These are phyloP conservation scores for Drosophila simulans DNA, from an alignment of 1,140 invertebrate genomes.

Conservation along the genomic window DNA sequence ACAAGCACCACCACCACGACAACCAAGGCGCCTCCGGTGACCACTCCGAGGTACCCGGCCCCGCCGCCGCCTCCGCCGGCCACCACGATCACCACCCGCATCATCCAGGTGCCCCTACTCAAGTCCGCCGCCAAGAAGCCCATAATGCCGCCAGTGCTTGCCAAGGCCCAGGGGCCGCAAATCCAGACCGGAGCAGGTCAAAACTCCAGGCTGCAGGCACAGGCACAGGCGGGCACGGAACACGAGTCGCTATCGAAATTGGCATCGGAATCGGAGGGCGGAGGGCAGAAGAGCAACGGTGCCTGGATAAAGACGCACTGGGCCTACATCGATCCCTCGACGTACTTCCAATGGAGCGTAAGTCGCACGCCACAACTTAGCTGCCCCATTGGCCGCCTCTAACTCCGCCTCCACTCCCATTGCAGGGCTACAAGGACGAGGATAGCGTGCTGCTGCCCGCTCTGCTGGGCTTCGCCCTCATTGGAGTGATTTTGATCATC, in stretches of 20 bases:
- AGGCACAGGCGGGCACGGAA: conserved; percentile 16
- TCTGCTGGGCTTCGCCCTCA: conserved; percentile 77
- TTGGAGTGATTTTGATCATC: conserved; percentile 83
- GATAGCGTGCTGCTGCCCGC: conserved; percentile 83
- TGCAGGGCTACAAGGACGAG: conserved; percentile 81
- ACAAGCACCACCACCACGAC: conserved; percentile 6
- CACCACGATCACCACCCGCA: conserved; percentile 73
- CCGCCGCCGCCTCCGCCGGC: background rate
- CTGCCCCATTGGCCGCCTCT: too few relatives aligned
- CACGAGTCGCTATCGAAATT: background rate
- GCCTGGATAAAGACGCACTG: conserved; percentile 85
- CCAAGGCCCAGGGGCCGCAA: conserved; percentile 63
- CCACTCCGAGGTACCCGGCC: conserved; percentile 12
- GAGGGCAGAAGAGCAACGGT: conserved; percentile 45
- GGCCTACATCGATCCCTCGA: conserved; percentile 88
- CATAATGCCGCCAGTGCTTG: conserved; percentile 80
- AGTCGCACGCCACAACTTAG: conserved; percentile 57
- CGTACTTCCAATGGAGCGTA: conserved; percentile 88
- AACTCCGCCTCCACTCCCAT: background rate
- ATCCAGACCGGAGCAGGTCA: conserved; percentile 20
- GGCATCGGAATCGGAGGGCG: conserved; percentile 2
- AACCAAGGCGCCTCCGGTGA: conserved; percentile 17
- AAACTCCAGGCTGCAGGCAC: conserved; percentile 18
- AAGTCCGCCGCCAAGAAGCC: conserved; percentile 81
- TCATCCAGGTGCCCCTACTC: conserved; percentile 78